These are phyloP conservation scores for Ruditapes philippinarum DNA, from an alignment of 1,140 invertebrate genomes.

Conservation along the genomic window DNA sequence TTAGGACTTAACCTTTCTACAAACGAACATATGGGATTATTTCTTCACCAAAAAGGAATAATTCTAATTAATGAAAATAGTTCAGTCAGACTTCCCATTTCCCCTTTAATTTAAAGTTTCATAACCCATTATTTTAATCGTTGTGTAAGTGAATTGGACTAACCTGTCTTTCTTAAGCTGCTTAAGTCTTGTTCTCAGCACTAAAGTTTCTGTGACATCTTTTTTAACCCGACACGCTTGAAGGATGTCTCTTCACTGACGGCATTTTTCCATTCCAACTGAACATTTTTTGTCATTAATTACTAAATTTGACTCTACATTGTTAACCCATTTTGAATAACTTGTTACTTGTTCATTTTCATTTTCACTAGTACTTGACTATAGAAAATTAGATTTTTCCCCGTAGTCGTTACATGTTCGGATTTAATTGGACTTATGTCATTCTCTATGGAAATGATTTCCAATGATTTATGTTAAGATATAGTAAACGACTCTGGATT, in stretches of 20 bases:
- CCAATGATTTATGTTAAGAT: neutral
- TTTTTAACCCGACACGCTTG: neutral
- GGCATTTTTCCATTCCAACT: neutral
- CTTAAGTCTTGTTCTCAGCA: constrained; percentile 44
- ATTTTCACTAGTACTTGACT: constrained; percentile 37
- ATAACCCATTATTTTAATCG: no score
- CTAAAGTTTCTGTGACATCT: constrained; percentile 21
- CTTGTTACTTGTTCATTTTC: neutral
- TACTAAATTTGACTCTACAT: neutral
- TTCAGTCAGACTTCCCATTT: no score
- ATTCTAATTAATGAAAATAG: no score
- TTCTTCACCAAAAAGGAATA: no score
- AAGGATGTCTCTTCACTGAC: constrained; percentile 3
- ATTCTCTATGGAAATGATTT: neutral
- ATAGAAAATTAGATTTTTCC: neutral
- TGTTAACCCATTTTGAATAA: neutral
- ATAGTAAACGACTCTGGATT: neutral
- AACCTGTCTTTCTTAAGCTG: constrained; percentile 64
- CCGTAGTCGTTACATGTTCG: neutral
- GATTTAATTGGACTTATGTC: constrained; percentile 43
- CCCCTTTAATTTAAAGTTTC: no score
- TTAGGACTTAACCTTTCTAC: no score
- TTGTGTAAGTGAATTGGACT: neutral
- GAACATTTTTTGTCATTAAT: neutral
- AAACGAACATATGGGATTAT: no score